Base-by-base conservation (phyloP, 2,113 vertebrate species). In the Gallinago undulata region DNA sequence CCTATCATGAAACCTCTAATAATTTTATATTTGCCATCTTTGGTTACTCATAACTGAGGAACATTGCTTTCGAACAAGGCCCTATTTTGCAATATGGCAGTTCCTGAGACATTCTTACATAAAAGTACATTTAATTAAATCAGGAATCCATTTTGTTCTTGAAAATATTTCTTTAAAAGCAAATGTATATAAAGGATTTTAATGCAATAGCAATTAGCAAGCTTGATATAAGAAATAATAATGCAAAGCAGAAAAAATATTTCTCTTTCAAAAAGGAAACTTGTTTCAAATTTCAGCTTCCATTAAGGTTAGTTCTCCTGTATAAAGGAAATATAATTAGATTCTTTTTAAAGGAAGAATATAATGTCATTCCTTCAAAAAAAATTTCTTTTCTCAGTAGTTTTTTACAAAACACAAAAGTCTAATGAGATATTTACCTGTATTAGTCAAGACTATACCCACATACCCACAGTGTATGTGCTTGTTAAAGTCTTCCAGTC, bases 401-500 rank as follows among this genome's bases (percentile, higher is more conserved):
- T 87, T 93, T 78, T 92, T 97, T 94, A 91, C 64, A 94, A 93
- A 97, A 84, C 92, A 83, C 81, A 93, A 94, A 97, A 94, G 75
- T 94, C 81, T 95, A 96, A 95, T 93, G 91, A 94, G 95, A 92
- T 95, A 97, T 95, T 95, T 98, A 98, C 97, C 97, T 98, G 97
- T 90, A 91, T 87, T 97, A 96, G 86, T 95, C 93, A 97, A 98
- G 81, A 94, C 86, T 97, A 84, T 97, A 90, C 92, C 50, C 94
- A 94, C 95, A 97, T 98, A 97, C 87, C 84, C 97, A 97, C 94
- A 97, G 94, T 97, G 91, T 97, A 97, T 97, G 89, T 98, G 97
- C 97, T 98, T 98, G 98, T 98, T 98, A 98, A 98, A 98, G 95
- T 96, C 97, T 98, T 97, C 95, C 97, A 98, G 96, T 98, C 96